Evolutionary conservation across 2,113 vertebrate genomes (phyloP), one percentile per base, ranked within the genome.

Genomic region (Proterorhinus semilunaris): DNA sequence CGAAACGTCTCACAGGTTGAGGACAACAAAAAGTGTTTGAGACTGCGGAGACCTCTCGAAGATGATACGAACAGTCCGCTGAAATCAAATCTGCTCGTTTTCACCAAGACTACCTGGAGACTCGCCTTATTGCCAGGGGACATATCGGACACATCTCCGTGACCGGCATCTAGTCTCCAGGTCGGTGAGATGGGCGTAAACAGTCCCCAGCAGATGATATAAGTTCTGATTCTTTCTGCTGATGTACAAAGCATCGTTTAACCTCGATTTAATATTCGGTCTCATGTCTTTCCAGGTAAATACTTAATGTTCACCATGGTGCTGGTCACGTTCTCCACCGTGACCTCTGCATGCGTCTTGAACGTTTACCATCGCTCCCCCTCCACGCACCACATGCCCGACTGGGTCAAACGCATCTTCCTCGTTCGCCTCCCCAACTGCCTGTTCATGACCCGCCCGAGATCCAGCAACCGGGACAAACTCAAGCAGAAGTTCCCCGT

Each of bases 281-380:
- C 4, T 75, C 13, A 17, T 21, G 65, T 7, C 75, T 49, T 68
- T 10, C 1, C 51, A 91, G 90, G 93, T 66, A 94, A 94, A 86
- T 94, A 94, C 83, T 76, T 94, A 78, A 94, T 93, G 93, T 94
- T 94, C 80, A 92, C 93, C 62, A 94, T 94, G 93, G 91, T 94
- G 10, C 75, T 94, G 77, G 93, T 94, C 61, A 94, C 93, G 4
- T 94, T 94, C 73, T 93, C 91, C 21, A 94, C 79, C 2, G 93
- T 94, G 49, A 87, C 86, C 64, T 90, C 87, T 0, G 93, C 92
- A 72, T 94, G 92, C 2, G 91, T 92, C 46, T 91, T 94, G 54
- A 94, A 94, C 10, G 84, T 94, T 3, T 92, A 94, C 77, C 93
- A 94, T 69, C 92, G 93, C 53, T 93, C 93, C 4, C 93, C 93